Evolutionary conservation across 2,797 vertebrate genomes (phyloP).

Genomic region (Chelidonichthys spinosus): DNA sequence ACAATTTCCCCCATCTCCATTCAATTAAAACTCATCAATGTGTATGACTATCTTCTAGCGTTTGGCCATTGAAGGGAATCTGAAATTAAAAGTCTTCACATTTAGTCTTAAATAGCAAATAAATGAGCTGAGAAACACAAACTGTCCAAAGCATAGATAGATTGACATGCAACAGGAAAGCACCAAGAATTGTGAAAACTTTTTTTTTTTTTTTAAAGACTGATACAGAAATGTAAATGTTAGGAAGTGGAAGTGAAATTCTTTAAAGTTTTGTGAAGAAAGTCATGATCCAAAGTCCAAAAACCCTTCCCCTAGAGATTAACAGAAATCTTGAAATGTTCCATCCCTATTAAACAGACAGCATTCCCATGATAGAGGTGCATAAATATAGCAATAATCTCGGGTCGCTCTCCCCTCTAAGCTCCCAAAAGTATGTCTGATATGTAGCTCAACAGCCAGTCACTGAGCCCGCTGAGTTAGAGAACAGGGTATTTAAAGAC

Average conservation of each 20-base stretch:
- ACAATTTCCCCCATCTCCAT: conserved; percentile 63
- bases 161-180: conserved; percentile 24
- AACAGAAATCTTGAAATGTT: conserved; percentile 36
- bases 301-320: conserved; percentile 21
- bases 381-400: conserved; percentile 64
- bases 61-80: conserved; percentile 52
- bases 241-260: conserved; percentile 1
- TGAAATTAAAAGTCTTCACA: conserved; percentile 64
- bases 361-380: conserved; percentile 49
- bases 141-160: conserved; percentile 36
- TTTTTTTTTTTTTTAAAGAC: no score
- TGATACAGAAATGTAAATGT: conserved; percentile 17
- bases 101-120: conserved; percentile 49
- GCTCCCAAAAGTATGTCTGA: conserved; percentile 55
- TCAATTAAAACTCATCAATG: conserved; percentile 75
- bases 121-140: conserved; percentile 44
- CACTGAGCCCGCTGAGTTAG: conserved; percentile 28
- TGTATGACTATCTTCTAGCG: conserved; percentile 57
- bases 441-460: conserved; percentile 52
- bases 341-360: conserved; percentile 20
- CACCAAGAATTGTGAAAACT: conserved; percentile 35
- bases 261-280: conserved; percentile 22
- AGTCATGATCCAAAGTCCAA: conserved; percentile 23
- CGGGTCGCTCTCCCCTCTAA: conserved; percentile 44
- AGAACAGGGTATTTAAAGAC: conserved; percentile 32